Conservation (phyloP, 1,140 invertebrate genomes). For the Sweltsa coloradensis region DNA sequence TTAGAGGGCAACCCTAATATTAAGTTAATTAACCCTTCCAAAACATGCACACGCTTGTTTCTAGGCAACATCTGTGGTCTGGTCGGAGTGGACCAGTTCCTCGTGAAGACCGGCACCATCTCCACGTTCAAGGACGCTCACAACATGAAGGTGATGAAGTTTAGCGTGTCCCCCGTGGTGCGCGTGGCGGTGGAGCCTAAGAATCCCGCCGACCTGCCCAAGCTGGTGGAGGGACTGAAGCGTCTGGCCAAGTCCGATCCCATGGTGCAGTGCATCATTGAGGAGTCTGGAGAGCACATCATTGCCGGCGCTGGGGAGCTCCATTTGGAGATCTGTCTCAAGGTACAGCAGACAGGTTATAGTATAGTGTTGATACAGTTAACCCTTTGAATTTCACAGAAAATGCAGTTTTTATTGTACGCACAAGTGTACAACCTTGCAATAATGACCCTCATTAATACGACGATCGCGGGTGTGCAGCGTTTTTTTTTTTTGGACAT, state of each 20-base stretch:
- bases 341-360: too few relatives aligned
- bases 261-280: slow-evolving; percentile 99
- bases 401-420: too few relatives aligned
- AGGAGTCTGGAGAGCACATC: slow-evolving; percentile 99
- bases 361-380: neutral
- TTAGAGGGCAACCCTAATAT: neutral
- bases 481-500: too few relatives aligned
- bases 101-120: slow-evolving; percentile 99
- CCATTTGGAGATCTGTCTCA: slow-evolving; percentile 98
- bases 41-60: slow-evolving; percentile 5
- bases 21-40: neutral
- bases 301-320: slow-evolving; percentile 99
- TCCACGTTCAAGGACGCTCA: slow-evolving; percentile 98
- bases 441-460: too few relatives aligned
- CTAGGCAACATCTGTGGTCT: slow-evolving; percentile 94
- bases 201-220: slow-evolving; percentile 97
- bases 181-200: slow-evolving; percentile 99
- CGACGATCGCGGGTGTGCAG: too few relatives aligned
- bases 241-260: slow-evolving; percentile 99
- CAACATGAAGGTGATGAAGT: slow-evolving; percentile 98
- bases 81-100: slow-evolving; percentile 98
- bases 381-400: too few relatives aligned
- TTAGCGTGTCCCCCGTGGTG: slow-evolving; percentile 98
- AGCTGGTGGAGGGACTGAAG: slow-evolving; percentile 96
- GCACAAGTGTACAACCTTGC: too few relatives aligned